Conservation (phyloP, 2,888 invertebrate genomes). For the Sicus ferrugineus region DNA sequence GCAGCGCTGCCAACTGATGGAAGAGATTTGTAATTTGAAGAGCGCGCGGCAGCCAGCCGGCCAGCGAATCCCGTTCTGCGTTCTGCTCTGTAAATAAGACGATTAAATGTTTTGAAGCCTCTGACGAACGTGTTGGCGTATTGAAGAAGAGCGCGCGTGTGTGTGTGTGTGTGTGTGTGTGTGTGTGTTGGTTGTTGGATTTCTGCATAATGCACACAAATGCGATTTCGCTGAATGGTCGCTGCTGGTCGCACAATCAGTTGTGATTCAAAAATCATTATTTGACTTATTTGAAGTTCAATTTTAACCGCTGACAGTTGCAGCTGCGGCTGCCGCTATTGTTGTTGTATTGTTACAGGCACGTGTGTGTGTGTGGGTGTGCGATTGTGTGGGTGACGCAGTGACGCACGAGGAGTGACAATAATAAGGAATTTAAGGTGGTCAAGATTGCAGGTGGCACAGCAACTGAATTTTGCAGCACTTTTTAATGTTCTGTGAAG, state of each 20-base stretch:
- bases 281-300: background rate
- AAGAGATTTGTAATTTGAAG: background rate
- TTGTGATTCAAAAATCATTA: slow-evolving; percentile 5
- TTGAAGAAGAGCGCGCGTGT: background rate
- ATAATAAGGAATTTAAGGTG: background rate
- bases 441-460: background rate
- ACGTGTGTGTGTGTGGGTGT: background rate
- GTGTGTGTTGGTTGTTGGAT: background rate
- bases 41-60: background rate
- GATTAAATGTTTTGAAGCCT: background rate
- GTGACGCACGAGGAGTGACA: background rate
- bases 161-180: background rate
- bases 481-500: no score
- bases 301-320: background rate
- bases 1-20: background rate
- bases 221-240: background rate
- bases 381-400: no score
- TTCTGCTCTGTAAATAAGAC: slow-evolving; percentile 3
- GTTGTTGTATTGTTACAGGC: background rate
- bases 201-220: background rate
- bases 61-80: background rate
- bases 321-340: background rate
- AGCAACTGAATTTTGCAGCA: no score
- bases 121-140: background rate
- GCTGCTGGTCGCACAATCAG: background rate